Evolutionary conservation across 2,888 invertebrate genomes (phyloP).

Genomic region (Ophion slaviceki): DNA sequence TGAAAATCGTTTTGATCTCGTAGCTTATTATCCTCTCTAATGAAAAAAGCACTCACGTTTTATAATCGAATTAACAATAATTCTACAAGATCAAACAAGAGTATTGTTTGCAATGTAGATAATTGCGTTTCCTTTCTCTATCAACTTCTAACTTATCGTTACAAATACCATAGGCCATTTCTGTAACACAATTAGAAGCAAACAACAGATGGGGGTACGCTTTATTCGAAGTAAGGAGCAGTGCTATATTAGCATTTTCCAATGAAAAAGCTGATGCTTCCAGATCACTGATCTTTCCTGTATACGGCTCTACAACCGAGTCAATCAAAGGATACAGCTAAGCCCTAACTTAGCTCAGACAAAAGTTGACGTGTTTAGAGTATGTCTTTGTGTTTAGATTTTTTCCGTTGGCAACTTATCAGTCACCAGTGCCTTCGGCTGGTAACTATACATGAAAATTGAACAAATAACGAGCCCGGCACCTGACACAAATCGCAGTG

Average conservation of each 20-base stretch:
- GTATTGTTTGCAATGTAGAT: background rate
- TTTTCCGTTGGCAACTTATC: conserved; percentile 74
- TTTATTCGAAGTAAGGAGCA: background rate
- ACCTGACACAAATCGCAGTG: conserved; percentile 93
- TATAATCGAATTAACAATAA: background rate
- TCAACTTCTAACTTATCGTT: too few relatives aligned
- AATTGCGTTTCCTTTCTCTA: too few relatives aligned
- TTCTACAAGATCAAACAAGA: background rate
- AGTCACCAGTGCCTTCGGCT: conserved; percentile 84
- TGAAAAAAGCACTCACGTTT: background rate
- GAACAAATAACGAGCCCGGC: conserved; percentile 95
- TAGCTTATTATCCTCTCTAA: background rate
- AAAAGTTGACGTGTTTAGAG: conserved; percentile 29
- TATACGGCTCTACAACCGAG: background rate
- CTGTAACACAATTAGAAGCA: background rate
- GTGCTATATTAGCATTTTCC: background rate
- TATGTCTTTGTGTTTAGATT: conserved; percentile 71
- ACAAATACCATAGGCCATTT: too few relatives aligned
- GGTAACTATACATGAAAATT: conserved; percentile 96
- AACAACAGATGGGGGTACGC: background rate
- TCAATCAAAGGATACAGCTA: background rate
- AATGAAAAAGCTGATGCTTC: background rate
- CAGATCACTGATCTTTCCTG: background rate
- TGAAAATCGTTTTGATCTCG: background rate
- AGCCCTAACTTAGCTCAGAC: background rate